Evolutionary conservation across 2,797 vertebrate genomes (phyloP), one percentile per base, ranked within the genome.

Genomic region (Poliocrania exsul): DNA sequence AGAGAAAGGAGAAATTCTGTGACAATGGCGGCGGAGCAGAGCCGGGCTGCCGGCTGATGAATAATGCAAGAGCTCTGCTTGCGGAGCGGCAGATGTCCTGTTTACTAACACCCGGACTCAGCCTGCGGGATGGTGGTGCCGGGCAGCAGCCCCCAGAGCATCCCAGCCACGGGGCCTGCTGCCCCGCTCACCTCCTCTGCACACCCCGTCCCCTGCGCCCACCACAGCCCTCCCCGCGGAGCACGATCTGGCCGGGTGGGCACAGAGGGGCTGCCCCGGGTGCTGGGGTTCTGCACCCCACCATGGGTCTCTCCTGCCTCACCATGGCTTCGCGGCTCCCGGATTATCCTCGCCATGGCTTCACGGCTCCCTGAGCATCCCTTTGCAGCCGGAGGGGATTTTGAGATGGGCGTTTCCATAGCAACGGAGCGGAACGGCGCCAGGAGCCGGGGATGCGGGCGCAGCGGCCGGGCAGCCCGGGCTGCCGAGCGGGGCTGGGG

Each of bases 31-130:
- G 85, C 44, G 11, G 82, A 26, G 88, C 53, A 40, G 77, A 40
- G 88, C 80, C 81, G 3, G 90, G 87, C 90, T 73, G 78, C n/a
- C 8, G 38, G 62, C 81, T 82, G 88, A 93, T 96, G 88, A 95
- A 96, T 95, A 95, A 96, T 86, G 83, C 86, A 96, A 7, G 3
- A 11, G 46, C 80, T 66, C 54, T 2, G 7, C 81, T 42, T 8
- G 6, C 42, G n/a, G 50, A 65, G 82, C 42, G 2, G 90, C 93
- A 88, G 83, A 69, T 81, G 81, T 61, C 77, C 70, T 72, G 88
- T 86, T 88, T 69, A 74, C 50, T 16, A 23, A 5, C 69, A 56
- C 15, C 8, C 8, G 4, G 74, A 13, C 40, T 1, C 2, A 74
- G 51, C 75, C 40, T 6, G 64, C 3, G 6, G 83, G 40, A 10